These are phyloP conservation scores for Mystacides longicornis DNA, from an alignment of 2,888 invertebrate species.

Conservation along the genomic window DNA sequence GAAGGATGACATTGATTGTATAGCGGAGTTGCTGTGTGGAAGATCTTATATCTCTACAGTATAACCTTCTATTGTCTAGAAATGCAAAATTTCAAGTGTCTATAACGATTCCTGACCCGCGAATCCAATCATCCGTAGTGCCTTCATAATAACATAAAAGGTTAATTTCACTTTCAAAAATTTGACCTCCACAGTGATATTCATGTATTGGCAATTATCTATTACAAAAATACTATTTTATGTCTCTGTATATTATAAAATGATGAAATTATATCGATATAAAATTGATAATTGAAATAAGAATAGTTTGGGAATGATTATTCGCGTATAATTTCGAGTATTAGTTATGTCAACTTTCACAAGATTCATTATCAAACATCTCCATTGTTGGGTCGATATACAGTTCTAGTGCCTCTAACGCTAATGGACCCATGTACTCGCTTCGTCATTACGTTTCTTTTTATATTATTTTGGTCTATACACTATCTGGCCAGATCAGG, in stretches of 20 bases:
- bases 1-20: too few relatives aligned
- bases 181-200: background rate
- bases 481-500: background rate
- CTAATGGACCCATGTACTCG: too few relatives aligned
- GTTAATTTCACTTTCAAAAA: background rate
- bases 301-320: background rate
- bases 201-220: background rate
- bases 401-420: too few relatives aligned
- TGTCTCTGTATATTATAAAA: too few relatives aligned
- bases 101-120: background rate
- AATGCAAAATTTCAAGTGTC: background rate
- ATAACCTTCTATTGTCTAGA: too few relatives aligned
- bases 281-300: background rate
- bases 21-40: too few relatives aligned
- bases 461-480: too few relatives aligned
- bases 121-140: background rate
- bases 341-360: background rate
- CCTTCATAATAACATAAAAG: too few relatives aligned
- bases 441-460: too few relatives aligned
- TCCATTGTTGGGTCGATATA: background rate
- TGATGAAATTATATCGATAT: background rate
- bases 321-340: too few relatives aligned
- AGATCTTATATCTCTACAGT: too few relatives aligned
- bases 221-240: background rate
- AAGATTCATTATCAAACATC: background rate